phyloP scores from a whole-genome alignment of 1,140 invertebrate genomes.

The Diachasma alloeum region DNA sequence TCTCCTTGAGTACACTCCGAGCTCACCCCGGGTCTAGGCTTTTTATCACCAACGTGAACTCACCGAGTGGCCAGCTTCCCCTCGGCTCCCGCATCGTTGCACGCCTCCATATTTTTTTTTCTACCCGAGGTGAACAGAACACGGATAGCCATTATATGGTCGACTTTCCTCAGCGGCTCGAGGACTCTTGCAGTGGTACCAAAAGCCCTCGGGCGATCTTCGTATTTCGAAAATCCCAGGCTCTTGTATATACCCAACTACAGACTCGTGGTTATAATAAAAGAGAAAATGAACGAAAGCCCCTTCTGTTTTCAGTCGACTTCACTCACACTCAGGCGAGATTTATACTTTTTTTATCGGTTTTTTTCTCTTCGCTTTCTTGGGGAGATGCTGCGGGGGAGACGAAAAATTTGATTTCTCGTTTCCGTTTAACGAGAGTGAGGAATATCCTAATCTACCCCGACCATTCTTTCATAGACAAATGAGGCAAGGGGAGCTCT shows the following conservation, averaged over 20 bases:
- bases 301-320: not conserved
- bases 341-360: conserved; percentile 8
- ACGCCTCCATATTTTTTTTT: not conserved
- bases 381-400: not conserved
- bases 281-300: not conserved
- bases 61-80: not conserved
- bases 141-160: not conserved
- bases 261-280: not conserved
- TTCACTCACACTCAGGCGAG: not conserved
- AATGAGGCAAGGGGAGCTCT: not conserved
- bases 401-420: not conserved
- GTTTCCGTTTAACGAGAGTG: not conserved
- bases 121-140: not conserved
- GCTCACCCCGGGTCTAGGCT: not conserved
- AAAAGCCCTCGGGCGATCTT: not conserved
- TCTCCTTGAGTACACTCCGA: not conserved
- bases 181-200: not conserved
- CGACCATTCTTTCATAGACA: no score
- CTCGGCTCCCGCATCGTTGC: not conserved
- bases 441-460: not conserved
- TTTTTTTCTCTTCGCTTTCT: not conserved
- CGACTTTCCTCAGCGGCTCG: not conserved
- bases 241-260: not conserved
- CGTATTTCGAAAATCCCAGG: not conserved
- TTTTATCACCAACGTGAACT: not conserved